phyloP scores from a whole-genome alignment of 2,888 invertebrate genomes.

The Morpho achilles region DNA sequence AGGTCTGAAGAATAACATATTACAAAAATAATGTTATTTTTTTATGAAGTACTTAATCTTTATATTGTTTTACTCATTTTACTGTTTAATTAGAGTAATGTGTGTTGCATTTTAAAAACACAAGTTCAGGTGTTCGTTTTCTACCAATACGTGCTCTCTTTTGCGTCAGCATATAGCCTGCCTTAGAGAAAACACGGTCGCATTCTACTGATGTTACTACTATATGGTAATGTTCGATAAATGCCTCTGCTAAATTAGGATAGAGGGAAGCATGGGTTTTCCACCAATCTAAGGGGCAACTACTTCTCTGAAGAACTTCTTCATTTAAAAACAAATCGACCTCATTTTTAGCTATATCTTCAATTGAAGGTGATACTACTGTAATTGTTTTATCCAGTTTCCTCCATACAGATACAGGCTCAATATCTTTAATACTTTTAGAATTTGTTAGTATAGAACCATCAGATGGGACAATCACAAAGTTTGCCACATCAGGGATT shows the following conservation, averaged over 20 bases:
- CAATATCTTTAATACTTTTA: conserved; percentile 1
- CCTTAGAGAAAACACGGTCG: conserved; percentile 14
- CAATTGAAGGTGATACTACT: conserved; percentile 1
- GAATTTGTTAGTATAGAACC: not conserved
- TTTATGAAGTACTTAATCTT: too few relatives aligned
- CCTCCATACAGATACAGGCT: conserved; percentile 19
- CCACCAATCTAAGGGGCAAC: conserved; percentile 19
- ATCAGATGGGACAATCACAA: not conserved
- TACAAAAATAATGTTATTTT: too few relatives aligned
- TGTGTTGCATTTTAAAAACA: conserved; percentile 14
- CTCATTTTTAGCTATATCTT: conserved; percentile 7
- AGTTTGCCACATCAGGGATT: not conserved
- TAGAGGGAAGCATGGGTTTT: conserved; percentile 17
- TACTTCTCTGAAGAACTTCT: conserved; percentile 2
- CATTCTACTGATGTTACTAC: conserved; percentile 21
- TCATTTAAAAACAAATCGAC: conserved; percentile 15
- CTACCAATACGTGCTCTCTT: conserved; percentile 15
- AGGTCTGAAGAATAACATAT: too few relatives aligned
- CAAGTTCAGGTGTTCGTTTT: conserved; percentile 15
- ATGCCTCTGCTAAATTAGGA: conserved; percentile 20
- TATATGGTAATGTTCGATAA: conserved; percentile 12
- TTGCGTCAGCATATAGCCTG: conserved; percentile 7
- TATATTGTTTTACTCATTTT: too few relatives aligned
- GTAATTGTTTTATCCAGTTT: conserved; percentile 22
- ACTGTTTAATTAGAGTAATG: not conserved